Evolutionary conservation across 2,888 invertebrate species (phyloP).

Genomic region (Minunthozetes semirufus): DNA sequence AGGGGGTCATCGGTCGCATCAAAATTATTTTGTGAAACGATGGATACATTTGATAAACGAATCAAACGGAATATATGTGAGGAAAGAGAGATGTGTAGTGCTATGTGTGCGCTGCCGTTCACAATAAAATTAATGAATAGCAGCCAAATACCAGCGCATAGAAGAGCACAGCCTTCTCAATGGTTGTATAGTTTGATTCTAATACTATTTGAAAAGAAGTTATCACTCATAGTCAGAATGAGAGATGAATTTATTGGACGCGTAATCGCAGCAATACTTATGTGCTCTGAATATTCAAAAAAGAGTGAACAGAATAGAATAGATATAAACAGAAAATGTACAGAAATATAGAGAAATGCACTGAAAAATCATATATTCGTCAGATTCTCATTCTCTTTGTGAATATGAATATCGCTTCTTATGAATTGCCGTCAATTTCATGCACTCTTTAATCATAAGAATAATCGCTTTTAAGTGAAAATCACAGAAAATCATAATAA

Average conservation of each 20-base stretch:
- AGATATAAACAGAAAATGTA: background rate
- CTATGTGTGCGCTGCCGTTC: background rate
- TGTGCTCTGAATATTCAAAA: slow-evolving; percentile 26
- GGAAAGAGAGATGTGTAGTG: slow-evolving; percentile 11
- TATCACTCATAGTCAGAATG: slow-evolving; percentile 31
- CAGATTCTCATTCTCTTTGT: background rate
- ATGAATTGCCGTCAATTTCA: slow-evolving; percentile 26
- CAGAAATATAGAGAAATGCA: too few species aligned
- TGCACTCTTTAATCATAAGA: slow-evolving; percentile 30
- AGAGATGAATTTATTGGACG: slow-evolving; percentile 26
- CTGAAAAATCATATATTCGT: background rate
- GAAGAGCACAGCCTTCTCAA: background rate
- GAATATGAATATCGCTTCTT: background rate
- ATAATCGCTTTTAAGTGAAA: slow-evolving; percentile 24
- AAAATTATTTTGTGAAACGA: slow-evolving; percentile 31
- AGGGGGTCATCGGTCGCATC: slow-evolving; percentile 28
- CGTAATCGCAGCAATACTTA: slow-evolving; percentile 25
- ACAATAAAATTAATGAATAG: slow-evolving; percentile 32
- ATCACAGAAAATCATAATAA: slow-evolving; percentile 11
- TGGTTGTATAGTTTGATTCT: slow-evolving; percentile 21
- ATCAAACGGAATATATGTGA: background rate
- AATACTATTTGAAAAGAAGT: slow-evolving; percentile 31
- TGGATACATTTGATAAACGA: slow-evolving; percentile 22
- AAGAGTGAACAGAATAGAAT: background rate
- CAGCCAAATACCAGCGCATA: slow-evolving; percentile 29